Evolutionary conservation across 92 coral and sea anemone species (phyloP), one percentile per base, ranked within the genome.

Genomic region (Zoanthus gigantus): DNA sequence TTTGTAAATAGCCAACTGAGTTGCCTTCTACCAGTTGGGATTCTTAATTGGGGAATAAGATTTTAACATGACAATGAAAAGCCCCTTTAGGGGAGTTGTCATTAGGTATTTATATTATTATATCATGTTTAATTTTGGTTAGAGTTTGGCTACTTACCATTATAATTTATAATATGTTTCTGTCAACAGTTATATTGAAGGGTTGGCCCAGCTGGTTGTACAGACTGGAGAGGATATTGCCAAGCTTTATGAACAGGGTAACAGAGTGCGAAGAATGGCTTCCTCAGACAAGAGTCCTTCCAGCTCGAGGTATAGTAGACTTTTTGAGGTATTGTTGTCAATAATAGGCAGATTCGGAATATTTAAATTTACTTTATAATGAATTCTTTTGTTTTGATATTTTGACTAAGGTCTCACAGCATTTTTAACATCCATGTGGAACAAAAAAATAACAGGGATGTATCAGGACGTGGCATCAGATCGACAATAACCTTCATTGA

Each of bases 191-290:
- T 97, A 92, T 83, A 92, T 97, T 73, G 99, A 97, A 73, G 98
- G 99, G 0, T 91, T 97, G 74, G 94, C 98, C 31, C 98, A 97
- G 90, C 92, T 97, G 34, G 97, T 97, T 45, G 96, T 96, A 9
- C 92, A 95, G 79, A 93, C 89, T 93, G 94, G 90, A 32, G 99
- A 97, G 53, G 99, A 97, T 72, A 89, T 97, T 71, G 91, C 93
- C 73, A 91, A 95, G 65, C 92, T 97, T 14, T 97, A 88, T 90
- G 99, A 97, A 75, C 99, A 97, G 84, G 99, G 99, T 66, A 97
- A 95, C 93, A 91, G 98, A 90, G 97, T 97, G 11, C 91, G 94
- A 76, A 93, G 96, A 69, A 90, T 97, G 89, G 93, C 95, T 32
- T 97, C 99, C 11, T 92, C 88, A 63, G 98, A 97, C 88, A 91